phyloP scores from a whole-genome alignment of 2,797 vertebrate species.

The Lindbergichthys nudifrons region DNA sequence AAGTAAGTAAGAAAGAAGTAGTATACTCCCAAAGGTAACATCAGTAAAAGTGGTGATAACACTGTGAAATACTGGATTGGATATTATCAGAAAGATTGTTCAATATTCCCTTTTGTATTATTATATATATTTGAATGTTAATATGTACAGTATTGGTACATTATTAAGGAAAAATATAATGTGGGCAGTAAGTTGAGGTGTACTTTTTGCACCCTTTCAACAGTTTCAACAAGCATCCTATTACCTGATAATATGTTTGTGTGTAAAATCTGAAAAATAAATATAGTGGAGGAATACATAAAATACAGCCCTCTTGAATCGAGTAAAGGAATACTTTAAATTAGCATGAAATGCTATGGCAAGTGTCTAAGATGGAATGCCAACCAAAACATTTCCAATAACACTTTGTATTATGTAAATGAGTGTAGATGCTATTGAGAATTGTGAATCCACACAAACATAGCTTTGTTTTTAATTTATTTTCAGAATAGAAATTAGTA shows the following conservation, averaged over 20 bases:
- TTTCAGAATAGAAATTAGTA: conserved; percentile 11
- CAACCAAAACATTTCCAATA: not conserved
- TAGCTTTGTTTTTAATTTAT: not conserved
- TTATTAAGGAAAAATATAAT: not conserved
- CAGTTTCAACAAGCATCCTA: not conserved
- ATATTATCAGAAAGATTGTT: not conserved
- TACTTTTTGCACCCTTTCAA: not conserved
- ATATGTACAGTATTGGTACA: not conserved
- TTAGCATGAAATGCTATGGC: not conserved
- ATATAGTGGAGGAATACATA: too few species aligned
- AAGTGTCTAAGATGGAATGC: not conserved
- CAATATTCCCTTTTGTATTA: not conserved
- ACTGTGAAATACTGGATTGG: not conserved
- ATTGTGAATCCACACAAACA: not conserved
- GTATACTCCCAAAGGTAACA: not conserved
- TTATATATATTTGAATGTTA: not conserved
- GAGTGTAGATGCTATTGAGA: not conserved
- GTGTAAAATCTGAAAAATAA: not conserved
- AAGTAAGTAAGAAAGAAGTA: not conserved
- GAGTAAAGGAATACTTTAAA: not conserved
- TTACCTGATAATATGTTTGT: not conserved
- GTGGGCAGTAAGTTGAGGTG: not conserved
- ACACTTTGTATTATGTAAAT: not conserved
- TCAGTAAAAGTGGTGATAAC: not conserved
- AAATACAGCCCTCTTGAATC: not conserved